Conservation (phyloP, 2,888 invertebrate genomes). For the Bruchidius siliquastri region DNA sequence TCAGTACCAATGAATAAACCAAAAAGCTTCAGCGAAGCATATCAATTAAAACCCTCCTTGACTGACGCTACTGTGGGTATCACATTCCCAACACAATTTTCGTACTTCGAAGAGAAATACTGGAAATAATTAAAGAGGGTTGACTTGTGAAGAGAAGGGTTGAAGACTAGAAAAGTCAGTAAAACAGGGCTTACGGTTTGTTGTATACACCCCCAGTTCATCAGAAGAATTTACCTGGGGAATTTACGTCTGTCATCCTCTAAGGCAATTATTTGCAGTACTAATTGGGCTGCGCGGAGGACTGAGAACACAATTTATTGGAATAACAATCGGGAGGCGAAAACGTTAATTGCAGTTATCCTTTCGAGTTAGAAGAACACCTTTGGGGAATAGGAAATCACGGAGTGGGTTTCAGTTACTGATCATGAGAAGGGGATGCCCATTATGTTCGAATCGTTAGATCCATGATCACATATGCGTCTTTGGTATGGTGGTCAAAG, state of each 20-base stretch:
- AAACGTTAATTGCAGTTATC: background rate
- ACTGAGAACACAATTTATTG: background rate
- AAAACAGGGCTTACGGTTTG: background rate
- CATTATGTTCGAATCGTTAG: too few species aligned
- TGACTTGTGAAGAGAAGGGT: background rate
- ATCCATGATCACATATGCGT: too few species aligned
- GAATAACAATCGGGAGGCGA: background rate
- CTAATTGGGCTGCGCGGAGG: background rate
- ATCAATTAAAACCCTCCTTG: too few species aligned
- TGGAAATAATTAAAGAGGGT: background rate
- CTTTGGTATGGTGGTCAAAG: too few species aligned
- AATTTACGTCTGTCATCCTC: background rate
- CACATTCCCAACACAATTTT: background rate
- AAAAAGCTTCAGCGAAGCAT: too few species aligned
- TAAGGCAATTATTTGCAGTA: background rate
- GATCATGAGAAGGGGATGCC: too few species aligned
- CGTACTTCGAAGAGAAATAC: background rate
- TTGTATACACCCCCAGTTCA: background rate
- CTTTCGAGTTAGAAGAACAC: background rate
- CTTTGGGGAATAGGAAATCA: background rate
- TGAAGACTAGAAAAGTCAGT: background rate
- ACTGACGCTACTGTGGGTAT: background rate
- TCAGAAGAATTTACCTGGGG: background rate
- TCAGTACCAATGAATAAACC: too few species aligned
- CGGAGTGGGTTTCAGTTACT: background rate